Base-by-base conservation (phyloP, 2,797 vertebrate genomes). In the Hephaestus fuliginosus region DNA sequence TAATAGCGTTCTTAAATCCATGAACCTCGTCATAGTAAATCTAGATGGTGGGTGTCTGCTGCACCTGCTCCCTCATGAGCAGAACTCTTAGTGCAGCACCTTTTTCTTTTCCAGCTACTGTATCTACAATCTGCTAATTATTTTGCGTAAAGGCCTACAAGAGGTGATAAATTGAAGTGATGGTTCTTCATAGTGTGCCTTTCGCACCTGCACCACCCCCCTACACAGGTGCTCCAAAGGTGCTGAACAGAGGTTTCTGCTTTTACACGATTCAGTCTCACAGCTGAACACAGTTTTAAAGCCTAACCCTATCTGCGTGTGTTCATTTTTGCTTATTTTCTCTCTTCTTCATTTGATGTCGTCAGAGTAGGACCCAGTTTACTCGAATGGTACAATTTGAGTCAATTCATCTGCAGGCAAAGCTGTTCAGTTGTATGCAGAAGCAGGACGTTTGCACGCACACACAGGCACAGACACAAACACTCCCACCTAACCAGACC, bases 101-200 rank as follows among this genome's bases (percentile, higher is more conserved):
- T 61, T 79, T 33, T 60, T 55, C 28, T 58, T 70, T 74, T 67
- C 57, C 53, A 56, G 52, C 52, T 30, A 17, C 77, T 9, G 22
- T 43, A 70, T 85, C 71, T 74, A 30, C 73, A 57, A 71, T 71
- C 65, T 58, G 68, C 67, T 89, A 89, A 88, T 90, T 85, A 62
- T 84, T 86, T 58, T 30, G 10, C 5, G 0, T 82, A 77, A 80
- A 81, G 74, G 41, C 74, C 63, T 68, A 69, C 78, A 75, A 71
- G 72, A 86, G 83, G 64, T 87, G 81, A 89, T 88, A 77, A 71
- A 87, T 82, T 77, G 22, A 74, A 74, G 56, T 72, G 74, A 76
- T 84, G 89, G 71, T 86, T 87, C 65, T 86, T 67, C 62, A 56
- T 36, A 63, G 60, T 69, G 67, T 52, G 51, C 22, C 3, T 68